Base-by-base conservation (phyloP, 2,113 vertebrate species). In the Willisornis vidua region DNA sequence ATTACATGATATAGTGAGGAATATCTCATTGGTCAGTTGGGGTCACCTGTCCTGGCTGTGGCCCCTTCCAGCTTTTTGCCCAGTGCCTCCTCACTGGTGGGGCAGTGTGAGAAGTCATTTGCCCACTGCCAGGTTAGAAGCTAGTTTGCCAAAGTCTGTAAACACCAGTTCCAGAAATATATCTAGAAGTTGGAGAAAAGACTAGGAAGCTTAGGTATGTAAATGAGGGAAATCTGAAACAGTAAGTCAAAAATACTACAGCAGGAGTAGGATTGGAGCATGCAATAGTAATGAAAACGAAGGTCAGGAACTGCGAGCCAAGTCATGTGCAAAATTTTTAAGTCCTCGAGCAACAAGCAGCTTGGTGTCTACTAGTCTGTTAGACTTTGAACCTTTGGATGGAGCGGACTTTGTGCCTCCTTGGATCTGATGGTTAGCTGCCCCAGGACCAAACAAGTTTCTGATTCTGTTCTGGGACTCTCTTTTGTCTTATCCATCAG, bases 81-180 rank as follows among this genome's bases (percentile, higher is more conserved):
- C 22, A 13, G 35, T 12, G 18, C 7, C 25, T 46, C 4, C 52
- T 90, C 0, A 0, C 29, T 28, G 28, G 4, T 55, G 63, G 17
- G 54, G 17, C 39, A 35, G 15, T 16, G 12, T 70, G 59, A 68
- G 73, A 41, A 86, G 63, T 17, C 37, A 49, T 13, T 24, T 19
- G 10, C 24, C 68, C 74, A 1, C 37, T 84, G 37, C 41, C 61
- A 46, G 7, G 3, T 41, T 85, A 65, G 55, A 52, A 41, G 7
- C 26, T 43, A 5, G 19, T 77, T 75, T 93, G 66, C 57, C 43
- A 24, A 2, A 39, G 19, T 37, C 26, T 83, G 24, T 82, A 54
- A 83, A 54, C 25, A 15, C 6, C 43, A 23, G 24, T 37, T 76
- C 28, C 54, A 65, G 41, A 76, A 54, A 43, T 46, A 3, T 2